Conservation (phyloP, 2,888 invertebrate genomes). For the Emmelina monodactyla region DNA sequence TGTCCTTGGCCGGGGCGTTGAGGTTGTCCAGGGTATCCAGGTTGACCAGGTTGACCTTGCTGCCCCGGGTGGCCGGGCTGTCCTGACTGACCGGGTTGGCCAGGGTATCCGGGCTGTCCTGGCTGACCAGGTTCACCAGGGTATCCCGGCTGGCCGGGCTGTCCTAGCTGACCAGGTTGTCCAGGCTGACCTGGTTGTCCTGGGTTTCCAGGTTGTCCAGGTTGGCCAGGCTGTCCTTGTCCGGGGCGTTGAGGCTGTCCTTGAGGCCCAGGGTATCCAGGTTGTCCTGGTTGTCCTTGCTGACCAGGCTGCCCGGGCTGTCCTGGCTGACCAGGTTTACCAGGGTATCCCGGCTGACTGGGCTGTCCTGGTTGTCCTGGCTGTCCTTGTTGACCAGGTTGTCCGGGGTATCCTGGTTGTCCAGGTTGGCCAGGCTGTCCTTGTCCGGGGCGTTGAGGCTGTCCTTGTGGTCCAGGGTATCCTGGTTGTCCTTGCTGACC, state of each 20-base stretch:
- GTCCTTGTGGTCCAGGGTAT: conserved; percentile 8
- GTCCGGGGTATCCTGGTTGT: conserved; percentile 46
- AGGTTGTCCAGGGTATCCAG: conserved; percentile 33
- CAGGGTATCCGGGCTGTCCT: conserved; percentile 31
- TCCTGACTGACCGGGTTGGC: conserved; percentile 21
- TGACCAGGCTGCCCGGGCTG: conserved; percentile 17
- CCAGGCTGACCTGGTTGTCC: conserved; percentile 27
- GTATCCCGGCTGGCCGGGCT: conserved; percentile 22
- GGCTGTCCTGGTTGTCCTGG: conserved; percentile 16
- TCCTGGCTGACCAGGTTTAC: conserved; percentile 14
- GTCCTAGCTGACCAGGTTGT: conserved; percentile 23
- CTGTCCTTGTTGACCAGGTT: conserved; percentile 20
- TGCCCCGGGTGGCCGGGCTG: conserved; percentile 17
- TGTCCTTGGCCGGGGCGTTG: conserved; percentile 21
- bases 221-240: conserved; percentile 15
- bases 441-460: conserved; percentile 10
- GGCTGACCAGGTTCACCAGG: conserved; percentile 19
- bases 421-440: conserved; percentile 22
- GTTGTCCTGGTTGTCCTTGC: conserved; percentile 17
- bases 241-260: conserved; percentile 14
- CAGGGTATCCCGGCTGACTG: conserved; percentile 15
- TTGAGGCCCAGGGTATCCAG: conserved; percentile 15
- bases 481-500: conserved; percentile 15
- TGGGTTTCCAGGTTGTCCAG: conserved; percentile 19
- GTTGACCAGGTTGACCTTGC: conserved; percentile 6